Evolutionary conservation across 2,797 vertebrate species (phyloP), one percentile per base, ranked within the genome.

Genomic region (Tangara arthus): DNA sequence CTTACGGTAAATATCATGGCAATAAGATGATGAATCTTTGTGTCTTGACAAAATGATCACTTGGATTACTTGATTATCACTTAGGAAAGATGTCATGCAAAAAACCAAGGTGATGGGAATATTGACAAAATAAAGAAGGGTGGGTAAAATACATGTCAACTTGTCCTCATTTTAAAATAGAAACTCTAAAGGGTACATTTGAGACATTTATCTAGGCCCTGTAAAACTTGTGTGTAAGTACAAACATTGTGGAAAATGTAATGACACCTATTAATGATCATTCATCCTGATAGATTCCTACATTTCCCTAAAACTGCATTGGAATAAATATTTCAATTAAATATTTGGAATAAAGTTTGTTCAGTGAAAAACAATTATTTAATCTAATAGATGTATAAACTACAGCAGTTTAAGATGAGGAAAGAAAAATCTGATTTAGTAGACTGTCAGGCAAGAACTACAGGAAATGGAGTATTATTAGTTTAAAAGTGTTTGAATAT

Each of bases 21-120:
- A 91, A 88, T 72, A 91, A 82, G 34, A 86, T 88, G 85, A 95
- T 94, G 69, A 86, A 94, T 94, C 85, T 93, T 89, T 72, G 59
- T 93, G 93, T 86, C 91, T 95, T 82, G 42, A 50, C 47, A 71
- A 71, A 95, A 65, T 76, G 65, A 87, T 88, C 55, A 59, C 85
- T 88, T 87, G 65, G 57, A 61, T 94, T 71, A 59, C 64, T 86
- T 79, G 72, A 88, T 93, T 93, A 94, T 90, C 66, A 59, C 26
- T 59, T 86, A 89, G 44, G n/a, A 88, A 95, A 90, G 28, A 9
- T 6, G 2, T 50, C 18, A 12, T 65, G 24, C 23, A 49, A 78
- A 66, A 65, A 78, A 9, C 21, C 50, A 69, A 27, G 49, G 35
- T 65, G 12, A 22, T 6, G 5, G 14, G 17, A 96, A 93, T 72